Base-by-base conservation (phyloP, 1,140 invertebrate genomes). In the Paracyclopina nana region DNA sequence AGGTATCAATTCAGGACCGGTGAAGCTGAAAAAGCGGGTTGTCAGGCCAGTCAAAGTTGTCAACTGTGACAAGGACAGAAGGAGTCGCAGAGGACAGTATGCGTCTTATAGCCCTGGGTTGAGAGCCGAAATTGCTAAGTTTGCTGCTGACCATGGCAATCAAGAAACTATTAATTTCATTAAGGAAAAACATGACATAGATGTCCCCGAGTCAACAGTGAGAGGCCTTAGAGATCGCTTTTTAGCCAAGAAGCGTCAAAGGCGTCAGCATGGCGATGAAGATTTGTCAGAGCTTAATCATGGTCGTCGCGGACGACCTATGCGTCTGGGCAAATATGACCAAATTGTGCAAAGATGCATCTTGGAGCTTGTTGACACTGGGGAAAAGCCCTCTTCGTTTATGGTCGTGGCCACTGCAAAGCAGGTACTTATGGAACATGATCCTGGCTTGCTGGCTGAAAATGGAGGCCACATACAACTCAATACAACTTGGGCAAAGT, bases 401-500 rank as follows among this genome's bases (percentile, higher is more conserved):
- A 51, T 65, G 27, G 62, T 58, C 12, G 63, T 65, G 45, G 59
- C 63, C 14, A 63, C 63, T 25, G 64, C 64, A 12, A 62, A 62
- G 49, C 57, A 64, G 52, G 61, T 65, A 25, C 55, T 65, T 6
- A 61, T 60, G 54, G 61, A 65, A 53, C 58, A 62, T 53, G 62
- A 65, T 31, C 63, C 64, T 4, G 51, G 50, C 24, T 50, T 64
- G 9, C 55, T 65, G 14, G 57, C 62, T 50, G 64, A 65, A 43
- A 59, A 63, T 56, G 64, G 64, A 12, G 64, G 64, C 6, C 57
- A 57, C 16, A 55, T 65, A 18, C 62, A 62, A 48, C 55, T 65
- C 0, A 65, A 63, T 51, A 56, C 57, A 6, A 61, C 62, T 6
- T 65, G 64, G 64, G 64, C 64, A 9, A 65, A 65, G 54, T 63